Evolutionary conservation across 2,888 invertebrate species (phyloP).

Genomic region (Geotrupes spiniger): DNA sequence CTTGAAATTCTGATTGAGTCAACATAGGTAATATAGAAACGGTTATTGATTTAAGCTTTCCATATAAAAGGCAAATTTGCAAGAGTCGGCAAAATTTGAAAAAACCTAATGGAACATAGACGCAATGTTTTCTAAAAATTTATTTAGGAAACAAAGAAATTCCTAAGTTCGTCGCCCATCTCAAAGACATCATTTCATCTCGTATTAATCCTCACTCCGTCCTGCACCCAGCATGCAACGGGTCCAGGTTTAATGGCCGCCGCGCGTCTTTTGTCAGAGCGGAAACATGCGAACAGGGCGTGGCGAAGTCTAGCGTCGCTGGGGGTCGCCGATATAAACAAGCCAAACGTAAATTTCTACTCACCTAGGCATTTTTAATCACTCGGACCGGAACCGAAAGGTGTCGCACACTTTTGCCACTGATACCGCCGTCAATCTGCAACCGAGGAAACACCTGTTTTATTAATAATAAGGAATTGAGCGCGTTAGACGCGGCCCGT

Average conservation of each 20-base stretch:
- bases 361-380: not conserved
- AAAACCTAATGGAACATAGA: too few relatives aligned
- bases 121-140: conserved; percentile 3
- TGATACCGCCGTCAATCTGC: not conserved
- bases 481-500: conserved; percentile 11
- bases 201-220: conserved; percentile 5
- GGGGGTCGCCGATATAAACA: conserved; percentile 20
- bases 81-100: too few relatives aligned
- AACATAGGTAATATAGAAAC: too few relatives aligned
- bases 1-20: too few relatives aligned
- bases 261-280: conserved; percentile 40
- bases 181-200: conserved; percentile 13
- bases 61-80: too few relatives aligned
- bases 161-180: conserved; percentile 17
- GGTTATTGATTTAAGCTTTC: too few relatives aligned
- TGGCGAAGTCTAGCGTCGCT: conserved; percentile 38
- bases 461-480: not conserved
- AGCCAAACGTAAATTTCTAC: conserved; percentile 13
- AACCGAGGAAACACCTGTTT: not conserved
- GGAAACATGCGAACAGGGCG: conserved; percentile 42
- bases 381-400: conserved; percentile 4
- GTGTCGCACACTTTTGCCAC: not conserved
- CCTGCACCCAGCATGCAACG: conserved; percentile 25
- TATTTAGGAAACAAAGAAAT: conserved; percentile 14
- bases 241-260: conserved; percentile 32